Evolutionary conservation across 2,113 vertebrate species (phyloP), one percentile per base, ranked within the genome.

Genomic region (Lutjanus erythropterus): DNA sequence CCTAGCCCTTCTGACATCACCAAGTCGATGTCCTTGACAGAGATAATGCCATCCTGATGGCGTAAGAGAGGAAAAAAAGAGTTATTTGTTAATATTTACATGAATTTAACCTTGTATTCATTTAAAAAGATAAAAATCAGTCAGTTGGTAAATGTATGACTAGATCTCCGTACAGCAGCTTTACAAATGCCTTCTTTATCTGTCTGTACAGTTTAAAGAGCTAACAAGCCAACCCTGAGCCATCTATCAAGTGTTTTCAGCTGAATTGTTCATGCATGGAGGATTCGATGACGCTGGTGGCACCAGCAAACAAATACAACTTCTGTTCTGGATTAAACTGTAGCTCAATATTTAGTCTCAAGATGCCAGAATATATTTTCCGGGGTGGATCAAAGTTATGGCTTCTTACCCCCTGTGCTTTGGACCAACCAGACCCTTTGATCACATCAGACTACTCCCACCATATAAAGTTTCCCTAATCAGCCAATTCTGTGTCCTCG

Each of bases 1-100:
- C 98, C 98, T 84, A 99, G 81, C 42, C 98, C 98, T 80, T 99
- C 97, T 65, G 98, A 97, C 97, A 99, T 97, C 92, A 99, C 97
- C 68, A 97, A 94, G 92, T 99, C 98, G 56, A 99, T 95, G 90
- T 99, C 98, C 56, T 92, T 88, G 6, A 98, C 96, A 66, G 97
- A 98, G 73, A 99, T 92, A 33, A 98, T 19, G 74, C 96, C 97
- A n/a, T 97, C 97, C 98, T 99, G 86, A 69, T 78, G 4, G 80
- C 84, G 74, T 64, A 52, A 18, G 76, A 39, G 19, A 71, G 9
- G 71, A 14, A 62, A 42, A 21, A 65, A 65, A 10, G 6, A 31
- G 55, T 49, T 70, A 53, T 6, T n/a, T n/a, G n/a, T n/a, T n/a
- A n/a, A n/a, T n/a, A 47, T 37, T 37, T 15, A 27, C 2, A 21